Evolutionary conservation across 2,888 invertebrate species (phyloP), one percentile per base, ranked within the genome.

Genomic region (Copidosoma aretas): DNA sequence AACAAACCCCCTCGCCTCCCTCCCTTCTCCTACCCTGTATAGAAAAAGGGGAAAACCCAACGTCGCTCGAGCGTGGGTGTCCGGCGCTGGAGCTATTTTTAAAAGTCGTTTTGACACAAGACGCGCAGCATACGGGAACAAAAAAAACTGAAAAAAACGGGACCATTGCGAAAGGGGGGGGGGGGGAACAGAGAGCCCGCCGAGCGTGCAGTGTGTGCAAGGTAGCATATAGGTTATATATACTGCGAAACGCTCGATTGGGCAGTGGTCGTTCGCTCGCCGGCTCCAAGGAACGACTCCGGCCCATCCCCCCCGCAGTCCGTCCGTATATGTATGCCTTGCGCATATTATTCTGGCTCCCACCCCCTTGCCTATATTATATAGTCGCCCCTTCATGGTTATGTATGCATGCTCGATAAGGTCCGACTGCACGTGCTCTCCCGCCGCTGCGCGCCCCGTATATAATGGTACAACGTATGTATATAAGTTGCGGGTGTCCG

Each of bases 241-340:
- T 32, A 32, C 8, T 5, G 67, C 41, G 58, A 62, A 67, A 54
- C 53, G 62, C 62, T 53, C 62, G 68, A 68, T 60, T 56, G 68
- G 39, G 49, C 60, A 63, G 51, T 64, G 52, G 24, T 64, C 46
- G 56, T 25, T 21, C 51, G 43, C n/a, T 25, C 22, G 17, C 52
- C 60, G 56, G 62, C 53, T 63, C 59, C 58, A 67, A 67, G 61
- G 57, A 61, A 53, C 59, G 22, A 64, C 63, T 68, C 67, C 32
- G 17, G 43, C 43, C 43, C 43, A 1, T 17, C 43, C 41, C 41
- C 41, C 41, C 41, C 41, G 10, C 41, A 8, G 10, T 14, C 41
- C 41, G 10, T 41, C 41, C 14, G 8, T 46, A 12, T 12, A 46
- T 46, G 32, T 32, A 32, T 32, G 8, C 43, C 43, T 2, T 46